Conservation (phyloP, 2,888 invertebrate genomes). For the Athripsodes cinereus region DNA sequence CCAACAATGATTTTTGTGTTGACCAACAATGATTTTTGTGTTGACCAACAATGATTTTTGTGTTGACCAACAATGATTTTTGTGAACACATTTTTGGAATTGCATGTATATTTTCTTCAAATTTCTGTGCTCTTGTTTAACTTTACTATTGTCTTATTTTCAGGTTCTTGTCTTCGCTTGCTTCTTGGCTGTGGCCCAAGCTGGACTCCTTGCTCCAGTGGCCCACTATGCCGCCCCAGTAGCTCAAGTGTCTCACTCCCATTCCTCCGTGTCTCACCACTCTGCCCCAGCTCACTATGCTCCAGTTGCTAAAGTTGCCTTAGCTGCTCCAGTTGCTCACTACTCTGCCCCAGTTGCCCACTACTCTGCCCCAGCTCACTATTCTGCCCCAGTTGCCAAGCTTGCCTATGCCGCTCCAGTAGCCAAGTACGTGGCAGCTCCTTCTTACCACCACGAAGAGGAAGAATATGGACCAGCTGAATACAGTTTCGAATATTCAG, state of each 20-base stretch:
- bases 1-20: no score
- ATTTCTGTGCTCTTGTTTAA: no score
- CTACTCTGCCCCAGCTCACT: slow-evolving; percentile 19
- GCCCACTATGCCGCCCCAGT: slow-evolving; percentile 18
- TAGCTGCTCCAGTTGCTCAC: slow-evolving; percentile 12
- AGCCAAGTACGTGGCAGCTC: slow-evolving; percentile 22
- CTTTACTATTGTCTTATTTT: background rate
- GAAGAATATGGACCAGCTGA: slow-evolving; percentile 20
- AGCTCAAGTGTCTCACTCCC: slow-evolving; percentile 14
- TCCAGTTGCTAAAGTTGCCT: slow-evolving; percentile 7
- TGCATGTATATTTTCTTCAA: no score
- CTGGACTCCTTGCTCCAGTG: slow-evolving; percentile 5
- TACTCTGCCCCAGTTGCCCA: slow-evolving; percentile 20
- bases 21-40: no score
- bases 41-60: no score
- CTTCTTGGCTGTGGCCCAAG: slow-evolving; percentile 3
- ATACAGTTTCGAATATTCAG: slow-evolving; percentile 36
- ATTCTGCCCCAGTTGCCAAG: slow-evolving; percentile 11
- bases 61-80: no score
- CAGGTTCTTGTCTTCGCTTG: slow-evolving; percentile 3
- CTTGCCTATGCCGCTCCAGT: slow-evolving; percentile 17
- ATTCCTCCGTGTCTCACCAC: background rate
- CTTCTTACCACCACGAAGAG: slow-evolving; percentile 15
- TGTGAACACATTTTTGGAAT: no score
- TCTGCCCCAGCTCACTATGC: slow-evolving; percentile 5